These are phyloP conservation scores for Chlorocebus sabaeus DNA, from an alignment of 2,113 vertebrate genomes.

Conservation along the genomic window DNA sequence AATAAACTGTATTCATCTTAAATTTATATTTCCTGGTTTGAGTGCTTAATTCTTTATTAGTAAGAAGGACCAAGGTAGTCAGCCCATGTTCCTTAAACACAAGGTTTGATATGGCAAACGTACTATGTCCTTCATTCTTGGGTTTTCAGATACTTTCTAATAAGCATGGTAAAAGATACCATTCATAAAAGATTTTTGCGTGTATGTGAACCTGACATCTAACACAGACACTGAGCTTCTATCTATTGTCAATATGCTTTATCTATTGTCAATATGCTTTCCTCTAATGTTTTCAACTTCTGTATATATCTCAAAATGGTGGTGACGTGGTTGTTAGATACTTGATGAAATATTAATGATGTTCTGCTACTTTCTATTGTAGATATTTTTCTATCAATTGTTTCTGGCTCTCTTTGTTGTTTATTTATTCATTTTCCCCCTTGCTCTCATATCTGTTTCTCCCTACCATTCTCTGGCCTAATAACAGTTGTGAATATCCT, in stretches of 20 bases:
- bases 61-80: not conserved
- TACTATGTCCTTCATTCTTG: not conserved
- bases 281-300: not conserved
- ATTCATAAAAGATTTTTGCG: not conserved
- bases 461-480: not conserved
- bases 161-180: not conserved
- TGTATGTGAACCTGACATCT: not conserved
- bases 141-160: not conserved
- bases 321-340: not conserved
- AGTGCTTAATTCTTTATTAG: not conserved
- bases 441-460: not conserved
- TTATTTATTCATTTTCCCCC: not conserved
- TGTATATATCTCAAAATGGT: not conserved
- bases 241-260: not conserved
- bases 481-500: not conserved
- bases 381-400: not conserved
- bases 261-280: not conserved
- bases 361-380: not conserved
- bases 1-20: constrained; percentile 13
- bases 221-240: not conserved
- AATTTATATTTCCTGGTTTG: not conserved
- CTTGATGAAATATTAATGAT: not conserved
- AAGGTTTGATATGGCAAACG: not conserved
- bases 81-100: not conserved
- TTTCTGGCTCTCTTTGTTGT: not conserved